Percentiles rank a stretch among this genome's conserved stretches.
phyloP scores from a whole-genome alignment of 2,888 invertebrate genomes.

The Hirudinaria manillensis region DNA sequence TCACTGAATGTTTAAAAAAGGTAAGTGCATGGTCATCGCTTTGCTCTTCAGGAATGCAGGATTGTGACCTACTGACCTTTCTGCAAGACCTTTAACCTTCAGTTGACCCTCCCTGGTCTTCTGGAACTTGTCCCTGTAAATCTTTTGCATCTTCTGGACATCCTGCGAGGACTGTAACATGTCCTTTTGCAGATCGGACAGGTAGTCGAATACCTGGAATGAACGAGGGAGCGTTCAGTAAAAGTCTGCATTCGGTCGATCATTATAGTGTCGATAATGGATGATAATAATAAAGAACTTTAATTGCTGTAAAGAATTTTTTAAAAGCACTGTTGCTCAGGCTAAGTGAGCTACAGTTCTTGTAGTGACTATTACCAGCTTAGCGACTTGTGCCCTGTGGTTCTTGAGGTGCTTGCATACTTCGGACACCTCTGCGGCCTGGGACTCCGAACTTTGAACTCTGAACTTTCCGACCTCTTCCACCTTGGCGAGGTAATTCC shows the following conservation, averaged over 20 bases:
- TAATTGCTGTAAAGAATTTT: background rate
- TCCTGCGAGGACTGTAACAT: conserved; percentile 62
- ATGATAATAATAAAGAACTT: background rate
- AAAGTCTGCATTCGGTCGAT: background rate
- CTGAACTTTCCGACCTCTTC: conserved; percentile 15
- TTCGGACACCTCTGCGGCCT: conserved; percentile 5
- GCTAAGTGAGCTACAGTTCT: background rate
- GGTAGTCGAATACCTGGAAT: conserved; percentile 47
- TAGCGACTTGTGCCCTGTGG: conserved; percentile 23
- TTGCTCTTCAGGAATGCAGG: no score
- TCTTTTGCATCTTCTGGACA: conserved; percentile 85
- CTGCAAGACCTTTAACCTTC: conserved; percentile 88
- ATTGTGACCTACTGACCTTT: conserved; percentile 58
- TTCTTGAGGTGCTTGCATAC: conserved; percentile 10
- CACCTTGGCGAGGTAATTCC: background rate
- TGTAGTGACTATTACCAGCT: conserved; percentile 2
- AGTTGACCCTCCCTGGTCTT: conserved; percentile 88
- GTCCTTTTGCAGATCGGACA: conserved; percentile 47
- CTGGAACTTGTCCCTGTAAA: conserved; percentile 83
- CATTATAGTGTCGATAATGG: no score
- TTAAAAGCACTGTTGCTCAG: background rate
- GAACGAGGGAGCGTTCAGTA: no score
- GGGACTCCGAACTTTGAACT: conserved; percentile 7
- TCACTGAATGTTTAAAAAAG: no score
- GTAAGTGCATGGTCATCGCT: no score